Evolutionary conservation across 2,888 invertebrate genomes (phyloP), one percentile per base, ranked within the genome.

Genomic region (Aphidoletes aphidimyza): DNA sequence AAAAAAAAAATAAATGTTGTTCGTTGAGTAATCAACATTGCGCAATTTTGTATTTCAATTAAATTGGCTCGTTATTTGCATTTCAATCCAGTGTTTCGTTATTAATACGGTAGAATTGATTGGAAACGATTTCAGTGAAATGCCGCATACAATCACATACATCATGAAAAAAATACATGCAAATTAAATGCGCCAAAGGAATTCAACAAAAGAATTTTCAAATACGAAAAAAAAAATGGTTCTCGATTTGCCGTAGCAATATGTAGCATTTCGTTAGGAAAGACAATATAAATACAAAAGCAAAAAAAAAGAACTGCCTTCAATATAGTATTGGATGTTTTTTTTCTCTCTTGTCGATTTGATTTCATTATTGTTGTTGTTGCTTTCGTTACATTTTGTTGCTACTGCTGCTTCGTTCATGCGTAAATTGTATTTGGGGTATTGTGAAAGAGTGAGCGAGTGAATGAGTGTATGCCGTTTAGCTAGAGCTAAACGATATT

Each of bases 401-500:
- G n/a, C 39, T 83, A 22, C 42, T 83, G 36, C 14, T 39, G 19
- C 22, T 39, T 36, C 30, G 54, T 84, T 69, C n/a, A 59, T 59
- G 36, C 36, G n/a, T 36, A 84, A 84, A 59, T 39, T 59, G 39
- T 59, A 22, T 11, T 9, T 19, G 11, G n/a, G 49, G n/a, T 37
- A 37, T n/a, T n/a, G n/a, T n/a, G n/a, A n/a, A n/a, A n/a, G n/a
- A n/a, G n/a, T n/a, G n/a, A n/a, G n/a, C 14, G 42, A 9, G 42
- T 9, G 14, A 42, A 42, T 42, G 42, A 54, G 22, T 14, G 5
- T 5, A 22, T 54, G 26, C 54, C 69, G 69, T 69, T 69, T 69
- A 14, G 26, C 30, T n/a, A 30, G 17, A 54, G 69, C 34, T 69
- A 69, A 69, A 69, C 34, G 69, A 69, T 69, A 69, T 69, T 30